These are phyloP conservation scores for Phyllotreta striolata DNA, from an alignment of 2,888 invertebrate genomes.

Conservation along the genomic window DNA sequence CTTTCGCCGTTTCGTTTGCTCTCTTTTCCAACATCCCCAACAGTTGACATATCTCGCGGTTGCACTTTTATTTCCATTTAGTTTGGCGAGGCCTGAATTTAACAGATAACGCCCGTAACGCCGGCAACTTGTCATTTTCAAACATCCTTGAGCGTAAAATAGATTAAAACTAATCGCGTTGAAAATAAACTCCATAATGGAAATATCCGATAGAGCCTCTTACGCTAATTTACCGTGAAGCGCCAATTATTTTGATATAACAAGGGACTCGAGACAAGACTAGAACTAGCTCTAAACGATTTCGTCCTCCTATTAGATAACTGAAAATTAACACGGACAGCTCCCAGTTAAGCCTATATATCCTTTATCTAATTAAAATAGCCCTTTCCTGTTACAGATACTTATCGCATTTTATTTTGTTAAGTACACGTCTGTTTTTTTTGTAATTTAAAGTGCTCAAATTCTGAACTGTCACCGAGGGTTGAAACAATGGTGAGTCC, in stretches of 20 bases:
- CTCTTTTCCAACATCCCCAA: conserved; percentile 12
- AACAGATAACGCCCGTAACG: conserved; percentile 38
- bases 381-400: no score
- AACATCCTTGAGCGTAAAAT: conserved; percentile 37
- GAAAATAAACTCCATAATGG: conserved; percentile 40
- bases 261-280: conserved; percentile 7
- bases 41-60: conserved; percentile 29
- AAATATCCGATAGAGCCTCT: conserved; percentile 35
- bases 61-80: conserved; percentile 35
- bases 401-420: no score
- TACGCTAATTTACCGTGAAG: conserved; percentile 34
- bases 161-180: conserved; percentile 40
- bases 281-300: not conserved
- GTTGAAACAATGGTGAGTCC: conserved; percentile 20
- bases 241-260: conserved; percentile 30
- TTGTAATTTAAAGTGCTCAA: no score
- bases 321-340: conserved; percentile 7
- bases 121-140: conserved; percentile 35
- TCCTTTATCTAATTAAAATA: no score
- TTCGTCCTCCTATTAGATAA: conserved; percentile 1
- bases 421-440: no score
- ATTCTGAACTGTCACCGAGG: not conserved
- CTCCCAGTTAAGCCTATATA: no score
- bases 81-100: conserved; percentile 35
- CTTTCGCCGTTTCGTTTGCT: conserved; percentile 15